These are phyloP conservation scores for Isotomurus palustris DNA, from an alignment of 2,888 invertebrate species.

Conservation along the genomic window DNA sequence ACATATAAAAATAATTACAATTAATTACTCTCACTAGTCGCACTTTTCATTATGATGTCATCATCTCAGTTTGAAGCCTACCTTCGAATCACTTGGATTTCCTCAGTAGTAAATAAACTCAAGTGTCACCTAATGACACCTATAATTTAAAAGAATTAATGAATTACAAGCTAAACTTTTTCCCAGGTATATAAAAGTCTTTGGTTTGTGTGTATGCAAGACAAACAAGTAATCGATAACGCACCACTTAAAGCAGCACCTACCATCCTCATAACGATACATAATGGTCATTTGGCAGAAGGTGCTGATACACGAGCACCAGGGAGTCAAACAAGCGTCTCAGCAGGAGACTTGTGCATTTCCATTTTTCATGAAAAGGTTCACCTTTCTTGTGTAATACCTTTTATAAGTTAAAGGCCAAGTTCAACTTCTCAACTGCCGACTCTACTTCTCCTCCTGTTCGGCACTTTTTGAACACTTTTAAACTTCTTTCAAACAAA, in stretches of 20 bases:
- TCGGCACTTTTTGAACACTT: constrained; percentile 3
- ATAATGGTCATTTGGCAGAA: constrained; percentile 41
- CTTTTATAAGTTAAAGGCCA: not conserved
- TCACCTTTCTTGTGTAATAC: constrained; percentile 19
- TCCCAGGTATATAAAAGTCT: too few relatives aligned
- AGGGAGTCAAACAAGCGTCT: constrained; percentile 44
- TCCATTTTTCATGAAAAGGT: constrained; percentile 44
- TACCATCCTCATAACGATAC: too few relatives aligned
- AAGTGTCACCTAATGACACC: not conserved
- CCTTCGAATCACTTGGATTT: too few relatives aligned
- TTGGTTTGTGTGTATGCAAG: too few relatives aligned
- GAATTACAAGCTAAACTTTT: not conserved
- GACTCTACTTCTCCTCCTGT: not conserved
- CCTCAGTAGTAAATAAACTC: too few relatives aligned
- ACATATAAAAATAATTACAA: too few relatives aligned
- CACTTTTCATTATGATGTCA: too few relatives aligned
- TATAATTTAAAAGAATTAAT: not conserved
- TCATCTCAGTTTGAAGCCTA: too few relatives aligned
- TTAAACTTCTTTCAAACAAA: too few relatives aligned
- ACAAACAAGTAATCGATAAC: too few relatives aligned
- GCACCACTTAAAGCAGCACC: too few relatives aligned
- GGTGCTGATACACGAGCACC: constrained; percentile 44
- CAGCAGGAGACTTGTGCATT: constrained; percentile 40
- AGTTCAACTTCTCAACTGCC: not conserved
- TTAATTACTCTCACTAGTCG: too few relatives aligned